A percentile compares a stretch with the other conserved stretches of the same genome.
Evolutionary conservation across 1,140 invertebrate genomes (phyloP).

Genomic region (Bursaphelenchus mucronatus): DNA sequence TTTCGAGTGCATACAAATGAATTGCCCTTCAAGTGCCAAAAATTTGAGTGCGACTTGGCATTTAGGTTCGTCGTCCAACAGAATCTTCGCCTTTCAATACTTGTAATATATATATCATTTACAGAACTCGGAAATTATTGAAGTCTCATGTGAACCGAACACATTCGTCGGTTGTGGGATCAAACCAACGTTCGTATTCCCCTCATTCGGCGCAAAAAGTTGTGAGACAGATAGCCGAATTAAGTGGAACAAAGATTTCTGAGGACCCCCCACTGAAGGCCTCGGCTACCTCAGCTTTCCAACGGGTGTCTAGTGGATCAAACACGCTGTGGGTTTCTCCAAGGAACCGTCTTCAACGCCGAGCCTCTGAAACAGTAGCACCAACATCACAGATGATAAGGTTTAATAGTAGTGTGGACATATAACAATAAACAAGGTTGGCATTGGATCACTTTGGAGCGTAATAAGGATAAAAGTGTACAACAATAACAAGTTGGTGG

Average conservation of each 20-base stretch:
- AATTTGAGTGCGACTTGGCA: conserved; percentile 3
- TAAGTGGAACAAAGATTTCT: conserved; percentile 12
- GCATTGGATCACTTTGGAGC: no score
- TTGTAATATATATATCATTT: not conserved
- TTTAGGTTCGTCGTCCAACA: conserved; percentile 6
- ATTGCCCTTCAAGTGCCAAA: conserved; percentile 19
- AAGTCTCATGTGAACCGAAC: conserved; percentile 18
- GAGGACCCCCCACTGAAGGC: conserved; percentile 11
- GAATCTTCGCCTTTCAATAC: not conserved
- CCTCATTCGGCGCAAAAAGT: conserved; percentile 6
- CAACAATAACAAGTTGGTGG: no score
- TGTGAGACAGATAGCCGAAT: conserved; percentile 8
- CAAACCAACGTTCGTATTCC: conserved; percentile 10
- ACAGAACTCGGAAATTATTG: conserved; percentile 20
- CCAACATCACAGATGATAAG: no score
- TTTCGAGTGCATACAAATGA: conserved; percentile 26
- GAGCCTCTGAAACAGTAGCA: no score
- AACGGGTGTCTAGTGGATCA: no score
- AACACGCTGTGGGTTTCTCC: no score
- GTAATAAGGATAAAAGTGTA: no score
- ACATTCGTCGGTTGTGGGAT: conserved; percentile 4
- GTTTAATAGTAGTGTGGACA: no score
- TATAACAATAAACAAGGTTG: no score
- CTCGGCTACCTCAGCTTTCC: conserved; percentile 10
- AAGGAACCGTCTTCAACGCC: no score